phyloP scores from a whole-genome alignment of 2,113 vertebrate genomes.

The Nothocercus nigrocapillus region DNA sequence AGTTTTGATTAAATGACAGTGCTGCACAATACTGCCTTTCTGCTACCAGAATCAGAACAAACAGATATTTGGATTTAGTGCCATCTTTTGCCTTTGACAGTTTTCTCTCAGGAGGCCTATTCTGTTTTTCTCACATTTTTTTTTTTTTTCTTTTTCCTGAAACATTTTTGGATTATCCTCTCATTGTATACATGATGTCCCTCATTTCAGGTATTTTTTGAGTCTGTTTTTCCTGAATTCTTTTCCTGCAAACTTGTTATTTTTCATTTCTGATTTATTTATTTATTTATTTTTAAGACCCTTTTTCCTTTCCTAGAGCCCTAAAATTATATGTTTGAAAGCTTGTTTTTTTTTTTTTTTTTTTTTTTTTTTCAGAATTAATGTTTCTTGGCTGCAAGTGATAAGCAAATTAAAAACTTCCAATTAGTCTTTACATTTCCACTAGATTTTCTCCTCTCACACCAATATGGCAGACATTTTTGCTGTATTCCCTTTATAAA shows the following conservation, averaged over 20 bases:
- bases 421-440: background rate
- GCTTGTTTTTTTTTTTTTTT: background rate
- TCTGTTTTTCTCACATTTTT: background rate
- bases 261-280: background rate
- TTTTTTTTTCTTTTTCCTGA: background rate
- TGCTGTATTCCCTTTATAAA: background rate
- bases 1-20: background rate
- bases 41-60: background rate
- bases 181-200: background rate
- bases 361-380: background rate
- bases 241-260: background rate
- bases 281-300: background rate
- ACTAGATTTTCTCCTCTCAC: background rate
- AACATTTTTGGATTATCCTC: background rate
- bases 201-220: background rate
- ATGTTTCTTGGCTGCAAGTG: background rate
- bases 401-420: background rate
- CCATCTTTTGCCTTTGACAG: background rate
- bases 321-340: background rate
- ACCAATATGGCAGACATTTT: background rate
- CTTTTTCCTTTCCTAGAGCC: background rate
- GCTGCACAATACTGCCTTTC: background rate
- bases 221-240: background rate
- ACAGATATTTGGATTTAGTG: rapidly evolving
- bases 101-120: background rate